A percentile compares a stretch with the other conserved stretches of the same genome.
Conservation (phyloP, 1,140 invertebrate genomes). For the Nixonia krombeini region DNA sequence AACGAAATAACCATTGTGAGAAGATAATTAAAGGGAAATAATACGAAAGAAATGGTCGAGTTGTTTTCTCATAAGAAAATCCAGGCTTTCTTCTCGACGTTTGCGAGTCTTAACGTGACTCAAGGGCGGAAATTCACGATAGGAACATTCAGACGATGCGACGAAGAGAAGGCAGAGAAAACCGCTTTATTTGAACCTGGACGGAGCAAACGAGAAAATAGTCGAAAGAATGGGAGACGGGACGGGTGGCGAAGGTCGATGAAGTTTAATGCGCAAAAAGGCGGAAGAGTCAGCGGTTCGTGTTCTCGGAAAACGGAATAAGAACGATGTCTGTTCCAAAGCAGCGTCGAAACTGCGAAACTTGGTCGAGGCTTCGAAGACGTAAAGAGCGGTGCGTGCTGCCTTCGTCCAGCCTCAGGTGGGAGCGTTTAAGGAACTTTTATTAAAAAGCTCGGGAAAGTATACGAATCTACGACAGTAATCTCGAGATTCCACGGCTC, state of each 20-base stretch:
- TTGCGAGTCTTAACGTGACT: slow-evolving; percentile 5
- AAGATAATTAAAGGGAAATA: slow-evolving; percentile 4
- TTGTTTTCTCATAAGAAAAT: slow-evolving; percentile 35
- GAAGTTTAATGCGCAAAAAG: slow-evolving; percentile 20
- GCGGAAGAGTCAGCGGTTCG: slow-evolving; percentile 8
- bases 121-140: slow-evolving; percentile 3
- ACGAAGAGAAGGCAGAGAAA: slow-evolving; percentile 10
- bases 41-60: slow-evolving; percentile 25
- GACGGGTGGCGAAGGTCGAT: slow-evolving; percentile 19
- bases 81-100: slow-evolving; percentile 22
- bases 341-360: slow-evolving; percentile 36
- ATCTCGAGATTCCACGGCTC: slow-evolving; percentile 25
- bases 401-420: slow-evolving; percentile 24
- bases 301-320: background rate
- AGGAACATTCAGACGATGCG: slow-evolving; percentile 10
- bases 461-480: slow-evolving; percentile 29
- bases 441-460: slow-evolving; percentile 45
- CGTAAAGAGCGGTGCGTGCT: slow-evolving; percentile 29
- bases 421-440: slow-evolving; percentile 47
- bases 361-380: slow-evolving; percentile 44
- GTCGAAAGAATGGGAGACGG: slow-evolving; percentile 2
- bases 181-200: slow-evolving; percentile 36
- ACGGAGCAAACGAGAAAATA: slow-evolving; percentile 27
- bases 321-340: slow-evolving; percentile 3
- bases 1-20: too few relatives aligned